phyloP scores from a whole-genome alignment of 1,140 invertebrate species.

The Anthonomus grandis region DNA sequence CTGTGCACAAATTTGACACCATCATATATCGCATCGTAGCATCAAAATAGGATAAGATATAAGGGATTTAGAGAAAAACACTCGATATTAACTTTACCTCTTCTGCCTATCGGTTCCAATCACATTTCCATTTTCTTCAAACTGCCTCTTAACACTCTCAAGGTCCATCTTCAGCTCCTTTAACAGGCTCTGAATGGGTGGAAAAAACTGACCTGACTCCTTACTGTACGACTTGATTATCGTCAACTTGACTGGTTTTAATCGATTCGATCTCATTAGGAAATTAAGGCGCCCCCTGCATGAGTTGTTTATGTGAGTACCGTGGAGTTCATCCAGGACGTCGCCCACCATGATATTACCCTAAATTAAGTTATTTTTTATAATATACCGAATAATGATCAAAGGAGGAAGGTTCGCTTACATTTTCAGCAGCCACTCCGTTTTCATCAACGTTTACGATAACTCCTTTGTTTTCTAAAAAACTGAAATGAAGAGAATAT shows the following conservation, averaged over 20 bases:
- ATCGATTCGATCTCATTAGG: slow-evolving; percentile 53
- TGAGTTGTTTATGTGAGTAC: slow-evolving; percentile 50
- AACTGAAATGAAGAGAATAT: slow-evolving; percentile 46
- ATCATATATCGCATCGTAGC: too few relatives aligned
- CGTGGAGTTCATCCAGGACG: slow-evolving; percentile 63
- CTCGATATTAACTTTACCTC: slow-evolving; percentile 2
- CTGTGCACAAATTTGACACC: too few relatives aligned
- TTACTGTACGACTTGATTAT: slow-evolving; percentile 57
- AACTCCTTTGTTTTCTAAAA: slow-evolving; percentile 54
- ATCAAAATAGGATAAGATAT: too few relatives aligned
- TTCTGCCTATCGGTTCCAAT: neutral
- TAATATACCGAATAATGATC: neutral
- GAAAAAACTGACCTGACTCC: slow-evolving; percentile 22
- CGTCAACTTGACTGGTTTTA: slow-evolving; percentile 53
- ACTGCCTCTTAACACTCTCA: slow-evolving; percentile 14
- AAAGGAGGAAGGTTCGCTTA: slow-evolving; percentile 42
- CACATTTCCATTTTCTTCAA: slow-evolving; percentile 12
- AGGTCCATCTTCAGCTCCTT: slow-evolving; percentile 22
- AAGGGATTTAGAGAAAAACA: too few relatives aligned
- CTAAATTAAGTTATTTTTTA: too few relatives aligned
- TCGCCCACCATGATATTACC: slow-evolving; percentile 59
- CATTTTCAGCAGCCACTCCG: slow-evolving; percentile 58
- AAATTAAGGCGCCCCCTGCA: slow-evolving; percentile 52
- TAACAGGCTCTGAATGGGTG: slow-evolving; percentile 13
- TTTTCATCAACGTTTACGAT: slow-evolving; percentile 54